These are phyloP conservation scores for Tillus elongatus DNA, from an alignment of 2,888 invertebrate genomes.

Conservation along the genomic window DNA sequence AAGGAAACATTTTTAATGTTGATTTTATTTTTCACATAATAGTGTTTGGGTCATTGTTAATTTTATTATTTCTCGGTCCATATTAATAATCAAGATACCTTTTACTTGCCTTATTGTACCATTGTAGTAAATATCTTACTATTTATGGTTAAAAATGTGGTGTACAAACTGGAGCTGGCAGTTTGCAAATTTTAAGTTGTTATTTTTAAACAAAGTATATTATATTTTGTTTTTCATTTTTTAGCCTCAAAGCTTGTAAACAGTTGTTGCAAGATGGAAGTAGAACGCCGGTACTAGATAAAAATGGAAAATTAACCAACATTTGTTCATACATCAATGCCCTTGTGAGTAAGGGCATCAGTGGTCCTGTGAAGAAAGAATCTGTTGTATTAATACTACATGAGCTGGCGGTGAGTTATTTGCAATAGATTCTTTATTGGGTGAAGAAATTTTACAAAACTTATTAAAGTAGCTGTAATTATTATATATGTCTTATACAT, in stretches of 20 bases:
- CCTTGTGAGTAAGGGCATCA: conserved; percentile 67
- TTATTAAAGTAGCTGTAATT: too few relatives aligned
- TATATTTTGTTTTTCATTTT: conserved; percentile 15
- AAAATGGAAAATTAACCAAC: conserved; percentile 53
- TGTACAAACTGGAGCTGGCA: too few relatives aligned
- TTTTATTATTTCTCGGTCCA: too few relatives aligned
- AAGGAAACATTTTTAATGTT: too few relatives aligned
- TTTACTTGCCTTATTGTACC: too few relatives aligned
- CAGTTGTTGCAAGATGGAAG: conserved; percentile 56
- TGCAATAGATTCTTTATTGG: not conserved
- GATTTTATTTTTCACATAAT: too few relatives aligned
- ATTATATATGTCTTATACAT: too few relatives aligned
- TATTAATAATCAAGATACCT: too few relatives aligned
- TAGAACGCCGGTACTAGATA: conserved; percentile 54
- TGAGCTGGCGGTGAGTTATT: conserved; percentile 65
- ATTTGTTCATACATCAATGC: conserved; percentile 71
- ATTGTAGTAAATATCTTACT: too few relatives aligned
- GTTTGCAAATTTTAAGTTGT: conserved; percentile 7
- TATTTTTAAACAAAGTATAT: not conserved
- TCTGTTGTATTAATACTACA: conserved; percentile 60
- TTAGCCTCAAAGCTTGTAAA: conserved; percentile 57
- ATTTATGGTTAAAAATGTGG: too few relatives aligned
- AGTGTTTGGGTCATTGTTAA: too few relatives aligned
- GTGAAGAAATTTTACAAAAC: too few relatives aligned
- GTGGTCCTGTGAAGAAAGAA: conserved; percentile 70